Percentiles rank a stretch among this genome's conserved stretches.
Conservation (phyloP, 2,113 vertebrate species). For the Sinocyclocheilus grahami region DNA sequence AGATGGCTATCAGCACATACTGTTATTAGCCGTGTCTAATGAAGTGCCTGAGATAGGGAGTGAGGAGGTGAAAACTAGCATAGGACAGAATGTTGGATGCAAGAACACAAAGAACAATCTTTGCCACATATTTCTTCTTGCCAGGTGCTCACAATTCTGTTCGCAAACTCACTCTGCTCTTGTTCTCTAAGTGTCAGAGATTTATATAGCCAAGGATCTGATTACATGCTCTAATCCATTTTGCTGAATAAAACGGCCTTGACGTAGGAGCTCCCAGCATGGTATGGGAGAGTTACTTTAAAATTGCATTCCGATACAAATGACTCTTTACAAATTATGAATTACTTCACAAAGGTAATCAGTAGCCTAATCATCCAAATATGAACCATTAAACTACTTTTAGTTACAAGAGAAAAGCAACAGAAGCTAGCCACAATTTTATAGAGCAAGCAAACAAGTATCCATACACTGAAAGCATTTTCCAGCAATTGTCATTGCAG, state of each 20-base stretch:
- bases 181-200: constrained; percentile 79
- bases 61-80: constrained; percentile 67
- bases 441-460: neutral
- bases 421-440: neutral
- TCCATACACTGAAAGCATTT: neutral
- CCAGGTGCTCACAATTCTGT: constrained; percentile 59
- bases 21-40: constrained; percentile 88
- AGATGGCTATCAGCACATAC: constrained; percentile 78
- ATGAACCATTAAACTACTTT: neutral
- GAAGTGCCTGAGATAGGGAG: constrained; percentile 80
- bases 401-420: too few species aligned
- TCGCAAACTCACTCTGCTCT: constrained; percentile 23
- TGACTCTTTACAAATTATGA: neutral
- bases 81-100: constrained; percentile 80
- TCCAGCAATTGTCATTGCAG: neutral
- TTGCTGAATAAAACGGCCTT: constrained; percentile 81
- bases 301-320: neutral
- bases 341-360: constrained; percentile 3
- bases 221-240: constrained; percentile 84
- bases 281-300: neutral
- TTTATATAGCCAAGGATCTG: constrained; percentile 81
- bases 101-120: constrained; percentile 77
- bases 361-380: neutral
- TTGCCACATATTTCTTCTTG: constrained; percentile 66
- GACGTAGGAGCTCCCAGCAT: constrained; percentile 64